Base-by-base conservation (phyloP, 2,888 invertebrate species). In the Hydrotaea cyrtoneurina region DNA sequence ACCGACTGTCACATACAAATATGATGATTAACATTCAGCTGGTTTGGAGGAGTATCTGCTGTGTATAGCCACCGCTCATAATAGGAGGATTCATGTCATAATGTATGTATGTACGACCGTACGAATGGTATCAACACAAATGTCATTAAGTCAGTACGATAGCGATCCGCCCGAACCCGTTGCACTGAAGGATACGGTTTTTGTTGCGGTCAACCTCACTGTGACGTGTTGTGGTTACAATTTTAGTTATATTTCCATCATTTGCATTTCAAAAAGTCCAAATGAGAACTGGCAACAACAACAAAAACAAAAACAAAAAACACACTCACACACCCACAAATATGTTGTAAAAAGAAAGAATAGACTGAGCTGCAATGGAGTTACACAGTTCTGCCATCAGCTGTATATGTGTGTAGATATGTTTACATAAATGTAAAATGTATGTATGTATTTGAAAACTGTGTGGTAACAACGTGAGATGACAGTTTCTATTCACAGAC, bases 131-230 rank as follows among this genome's bases (percentile, higher is more conserved):
- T 82, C 82, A 82, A 80, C 82, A 74, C 46, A 77, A 82, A 82
- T 77, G 85, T 82, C 82, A 85, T 79, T 85, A 82, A 82, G 85
- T 74, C 79, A 84, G 84, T 83, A 72, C n/a, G n/a, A n/a, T n/a
- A n/a, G n/a, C n/a, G n/a, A n/a, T n/a, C n/a, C n/a, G n/a, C 31
- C 7, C 31, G 31, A 31, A n/a, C n/a, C 78, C 69, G 73, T 55
- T 75, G 50, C 59, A 78, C 71, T 75, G 79, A 23, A 64, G 26
- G 39, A 64, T 72, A 72, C 2, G 71, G 50, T 82, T 82, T 73
- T 21, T 85, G 82, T 21, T 85, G 82, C 74, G 85, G 82, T 82
- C 74, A 62, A 57, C 85, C 85, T n/a, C 85, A 79, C 69, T 79
- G 77, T 82, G 85, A 82, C 85, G 85, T 85, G 85, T 77, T 82